These are phyloP conservation scores for Squalus acanthias DNA, from an alignment of 2,797 vertebrate genomes.

Conservation along the genomic window DNA sequence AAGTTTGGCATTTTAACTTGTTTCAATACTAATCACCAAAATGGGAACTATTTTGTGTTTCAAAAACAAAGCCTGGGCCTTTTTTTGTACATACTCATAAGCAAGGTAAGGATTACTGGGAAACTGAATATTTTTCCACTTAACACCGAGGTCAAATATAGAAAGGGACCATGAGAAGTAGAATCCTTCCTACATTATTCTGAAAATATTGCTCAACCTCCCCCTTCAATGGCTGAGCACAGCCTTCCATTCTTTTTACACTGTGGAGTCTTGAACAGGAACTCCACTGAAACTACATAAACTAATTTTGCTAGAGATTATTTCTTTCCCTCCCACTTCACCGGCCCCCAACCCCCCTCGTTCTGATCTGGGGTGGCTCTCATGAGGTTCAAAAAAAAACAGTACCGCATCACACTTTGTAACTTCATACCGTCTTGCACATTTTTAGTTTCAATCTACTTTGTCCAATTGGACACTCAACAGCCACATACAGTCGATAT, in stretches of 20 bases:
- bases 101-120: not conserved
- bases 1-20: conserved; percentile 23
- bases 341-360: not conserved
- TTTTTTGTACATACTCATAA: conserved; percentile 8
- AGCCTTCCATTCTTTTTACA: not conserved
- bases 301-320: not conserved
- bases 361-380: not conserved
- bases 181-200: not conserved
- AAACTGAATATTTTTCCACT: not conserved
- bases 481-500: not conserved
- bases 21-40: not conserved
- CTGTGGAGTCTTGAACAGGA: not conserved
- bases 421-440: not conserved
- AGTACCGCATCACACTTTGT: not conserved
- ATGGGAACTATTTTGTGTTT: not conserved
- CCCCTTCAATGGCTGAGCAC: not conserved
- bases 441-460: not conserved
- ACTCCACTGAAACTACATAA: not conserved
- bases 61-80: not conserved
- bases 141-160: not conserved
- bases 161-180: not conserved
- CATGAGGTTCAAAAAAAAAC: not conserved
- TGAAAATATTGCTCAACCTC: conserved; percentile 24
- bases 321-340: not conserved
- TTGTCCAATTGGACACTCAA: not conserved